Conservation (phyloP, 2,797 vertebrate species). For the Darevskia nairensis region DNA sequence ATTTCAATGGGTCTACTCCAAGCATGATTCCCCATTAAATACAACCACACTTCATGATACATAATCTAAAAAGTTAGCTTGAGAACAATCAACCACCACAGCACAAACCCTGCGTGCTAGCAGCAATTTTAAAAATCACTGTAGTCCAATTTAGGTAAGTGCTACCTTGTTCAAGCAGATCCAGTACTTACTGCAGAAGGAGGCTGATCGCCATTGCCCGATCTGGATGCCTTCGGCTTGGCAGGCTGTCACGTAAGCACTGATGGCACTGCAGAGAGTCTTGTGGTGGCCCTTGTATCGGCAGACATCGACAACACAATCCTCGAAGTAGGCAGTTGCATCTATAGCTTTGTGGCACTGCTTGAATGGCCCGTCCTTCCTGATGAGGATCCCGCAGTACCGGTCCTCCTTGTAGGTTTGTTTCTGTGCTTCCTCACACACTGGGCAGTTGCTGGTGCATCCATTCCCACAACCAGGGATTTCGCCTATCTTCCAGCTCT, state of each 20-base stretch:
- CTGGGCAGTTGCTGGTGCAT: constrained; percentile 55
- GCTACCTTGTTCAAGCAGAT: background rate
- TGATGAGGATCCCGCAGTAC: constrained; percentile 75
- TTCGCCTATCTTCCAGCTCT: constrained; percentile 72
- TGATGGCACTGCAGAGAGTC: constrained; percentile 72
- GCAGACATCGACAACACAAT: constrained; percentile 75
- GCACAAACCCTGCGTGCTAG: too few relatives aligned
- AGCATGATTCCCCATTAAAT: too few relatives aligned
- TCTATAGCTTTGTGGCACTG: constrained; percentile 69
- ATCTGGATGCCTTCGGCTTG: constrained; percentile 73
- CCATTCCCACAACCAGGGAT: constrained; percentile 67
- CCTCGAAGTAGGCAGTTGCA: constrained; percentile 67
- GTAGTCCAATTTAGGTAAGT: too few relatives aligned
- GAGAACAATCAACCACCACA: too few relatives aligned
- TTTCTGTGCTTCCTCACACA: constrained; percentile 59
- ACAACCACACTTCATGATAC: too few relatives aligned
- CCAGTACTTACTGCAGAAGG: constrained; percentile 77
- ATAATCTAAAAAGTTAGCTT: too few relatives aligned
- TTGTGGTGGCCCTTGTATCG: constrained; percentile 67
- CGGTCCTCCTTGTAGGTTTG: constrained; percentile 49
- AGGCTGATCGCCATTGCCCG: constrained; percentile 72
- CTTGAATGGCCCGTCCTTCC: constrained; percentile 68
- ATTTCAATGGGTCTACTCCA: too few relatives aligned
- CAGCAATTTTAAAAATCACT: too few relatives aligned
- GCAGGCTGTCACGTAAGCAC: constrained; percentile 74